Percentiles rank a stretch among this genome's conserved stretches.
Conservation (phyloP, 2,888 invertebrate species). For the Tetragonisca angustula region DNA sequence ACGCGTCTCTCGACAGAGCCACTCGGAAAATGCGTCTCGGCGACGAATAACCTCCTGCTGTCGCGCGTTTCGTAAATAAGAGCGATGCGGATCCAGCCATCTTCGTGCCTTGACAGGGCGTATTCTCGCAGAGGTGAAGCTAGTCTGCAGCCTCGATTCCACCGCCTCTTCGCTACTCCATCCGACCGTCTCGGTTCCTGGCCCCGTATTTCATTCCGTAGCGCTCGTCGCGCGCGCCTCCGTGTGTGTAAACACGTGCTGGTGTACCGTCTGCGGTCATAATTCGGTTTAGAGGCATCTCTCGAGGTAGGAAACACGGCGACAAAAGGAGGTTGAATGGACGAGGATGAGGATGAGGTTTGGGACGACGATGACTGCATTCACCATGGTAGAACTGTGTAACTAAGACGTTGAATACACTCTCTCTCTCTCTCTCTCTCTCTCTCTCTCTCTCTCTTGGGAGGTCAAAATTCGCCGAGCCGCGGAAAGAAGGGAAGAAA, state of each 20-base stretch:
- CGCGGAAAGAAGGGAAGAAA: constrained; percentile 30
- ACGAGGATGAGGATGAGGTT: not conserved
- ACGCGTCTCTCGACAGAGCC: constrained; percentile 67
- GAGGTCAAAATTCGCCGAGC: not conserved
- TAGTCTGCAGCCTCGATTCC: constrained; percentile 48
- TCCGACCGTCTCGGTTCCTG: constrained; percentile 42
- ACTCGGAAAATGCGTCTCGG: constrained; percentile 59
- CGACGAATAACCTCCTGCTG: constrained; percentile 66
- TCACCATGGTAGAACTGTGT: not conserved
- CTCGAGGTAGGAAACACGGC: constrained; percentile 41
- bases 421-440: too few species aligned
- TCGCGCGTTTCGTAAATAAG: constrained; percentile 53
- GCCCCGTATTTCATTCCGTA: constrained; percentile 66
- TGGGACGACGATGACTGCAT: not conserved
- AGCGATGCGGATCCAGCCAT: constrained; percentile 62
- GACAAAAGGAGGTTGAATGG: constrained; percentile 38
- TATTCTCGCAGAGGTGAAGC: constrained; percentile 66
- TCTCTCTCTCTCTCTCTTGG: not conserved
- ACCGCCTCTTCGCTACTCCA: constrained; percentile 19
- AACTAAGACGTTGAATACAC: constrained; percentile 3
- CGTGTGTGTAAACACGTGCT: constrained; percentile 40
- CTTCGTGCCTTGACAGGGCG: constrained; percentile 54
- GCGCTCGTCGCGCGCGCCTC: constrained; percentile 1
- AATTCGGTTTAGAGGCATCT: constrained; percentile 66
- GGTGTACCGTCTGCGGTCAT: constrained; percentile 50